phyloP scores from a whole-genome alignment of 1,140 invertebrate species.

The Halesus radiatus region DNA sequence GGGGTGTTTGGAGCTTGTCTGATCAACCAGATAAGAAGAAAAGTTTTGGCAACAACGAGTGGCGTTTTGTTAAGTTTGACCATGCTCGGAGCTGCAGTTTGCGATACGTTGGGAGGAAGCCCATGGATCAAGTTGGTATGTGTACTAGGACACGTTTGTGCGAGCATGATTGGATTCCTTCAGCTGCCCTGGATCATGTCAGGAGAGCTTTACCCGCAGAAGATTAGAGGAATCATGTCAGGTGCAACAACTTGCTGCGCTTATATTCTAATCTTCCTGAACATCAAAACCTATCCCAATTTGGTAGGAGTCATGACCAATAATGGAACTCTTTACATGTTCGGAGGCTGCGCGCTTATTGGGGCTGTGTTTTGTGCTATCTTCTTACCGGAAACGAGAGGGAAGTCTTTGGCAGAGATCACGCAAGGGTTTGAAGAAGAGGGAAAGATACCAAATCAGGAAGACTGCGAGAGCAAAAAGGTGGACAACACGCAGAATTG shows the following conservation, averaged over 20 bases:
- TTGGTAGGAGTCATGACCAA: constrained; percentile 72
- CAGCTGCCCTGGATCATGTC: constrained; percentile 84
- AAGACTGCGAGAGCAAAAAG: constrained; percentile 62
- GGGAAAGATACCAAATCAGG: constrained; percentile 62
- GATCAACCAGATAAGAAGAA: constrained; percentile 79
- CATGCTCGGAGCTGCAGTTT: constrained; percentile 72
- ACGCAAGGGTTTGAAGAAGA: constrained; percentile 74
- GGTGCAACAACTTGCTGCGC: constrained; percentile 80
- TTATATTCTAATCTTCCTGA: constrained; percentile 78
- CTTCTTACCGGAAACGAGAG: constrained; percentile 86
- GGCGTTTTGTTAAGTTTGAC: constrained; percentile 75
- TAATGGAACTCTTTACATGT: constrained; percentile 83
- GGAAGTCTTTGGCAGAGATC: constrained; percentile 84
- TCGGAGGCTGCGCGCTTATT: constrained; percentile 77
- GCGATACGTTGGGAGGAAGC: constrained; percentile 68
- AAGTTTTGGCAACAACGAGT: constrained; percentile 76
- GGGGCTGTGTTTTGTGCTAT: constrained; percentile 77
- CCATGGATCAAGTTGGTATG: constrained; percentile 74
- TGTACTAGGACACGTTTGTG: constrained; percentile 77
- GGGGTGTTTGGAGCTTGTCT: constrained; percentile 77
- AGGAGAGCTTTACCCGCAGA: constrained; percentile 80
- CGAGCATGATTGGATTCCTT: constrained; percentile 81
- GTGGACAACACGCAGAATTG: constrained; percentile 8
- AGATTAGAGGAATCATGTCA: constrained; percentile 77
- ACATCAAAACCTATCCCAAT: constrained; percentile 79